Evolutionary conservation across 2,888 invertebrate genomes (phyloP).

Genomic region (Xanthorhoe designata): DNA sequence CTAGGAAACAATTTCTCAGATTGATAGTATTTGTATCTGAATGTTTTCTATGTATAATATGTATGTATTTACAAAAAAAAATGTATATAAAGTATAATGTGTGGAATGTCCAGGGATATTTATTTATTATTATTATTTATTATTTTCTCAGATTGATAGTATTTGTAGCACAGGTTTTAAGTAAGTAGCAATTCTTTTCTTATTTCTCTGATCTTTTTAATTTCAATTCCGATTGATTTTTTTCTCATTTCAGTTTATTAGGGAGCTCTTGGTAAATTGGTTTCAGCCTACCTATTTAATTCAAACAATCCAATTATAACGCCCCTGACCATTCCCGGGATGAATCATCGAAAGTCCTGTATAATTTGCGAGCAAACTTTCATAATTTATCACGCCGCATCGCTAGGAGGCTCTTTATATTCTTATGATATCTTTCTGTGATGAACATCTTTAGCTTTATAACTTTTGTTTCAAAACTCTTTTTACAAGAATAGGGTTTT

Average conservation of each 20-base stretch:
- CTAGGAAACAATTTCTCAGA: too few species aligned
- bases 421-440: slow-evolving; percentile 41
- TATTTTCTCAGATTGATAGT: too few species aligned
- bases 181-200: too few species aligned
- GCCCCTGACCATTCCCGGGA: slow-evolving; percentile 26
- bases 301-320: slow-evolving; percentile 30
- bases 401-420: slow-evolving; percentile 39
- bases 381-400: slow-evolving; percentile 43
- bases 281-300: slow-evolving; percentile 14
- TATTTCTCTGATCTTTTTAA: too few species aligned
- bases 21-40: too few species aligned
- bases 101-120: too few species aligned
- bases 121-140: too few species aligned
- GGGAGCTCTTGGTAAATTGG: slow-evolving; percentile 5
- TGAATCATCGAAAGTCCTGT: slow-evolving; percentile 42
- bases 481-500: slow-evolving; percentile 22
- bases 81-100: too few species aligned
- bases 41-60: too few species aligned
- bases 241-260: not conserved
- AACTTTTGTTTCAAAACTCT: slow-evolving; percentile 34
- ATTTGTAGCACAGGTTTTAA: too few species aligned
- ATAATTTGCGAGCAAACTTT: slow-evolving; percentile 45
- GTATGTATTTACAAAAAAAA: too few species aligned
- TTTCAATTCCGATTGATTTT: not conserved
- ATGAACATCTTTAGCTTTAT: slow-evolving; percentile 36